Conservation (phyloP, 2,888 invertebrate species). For the Drosophila infuscata region DNA sequence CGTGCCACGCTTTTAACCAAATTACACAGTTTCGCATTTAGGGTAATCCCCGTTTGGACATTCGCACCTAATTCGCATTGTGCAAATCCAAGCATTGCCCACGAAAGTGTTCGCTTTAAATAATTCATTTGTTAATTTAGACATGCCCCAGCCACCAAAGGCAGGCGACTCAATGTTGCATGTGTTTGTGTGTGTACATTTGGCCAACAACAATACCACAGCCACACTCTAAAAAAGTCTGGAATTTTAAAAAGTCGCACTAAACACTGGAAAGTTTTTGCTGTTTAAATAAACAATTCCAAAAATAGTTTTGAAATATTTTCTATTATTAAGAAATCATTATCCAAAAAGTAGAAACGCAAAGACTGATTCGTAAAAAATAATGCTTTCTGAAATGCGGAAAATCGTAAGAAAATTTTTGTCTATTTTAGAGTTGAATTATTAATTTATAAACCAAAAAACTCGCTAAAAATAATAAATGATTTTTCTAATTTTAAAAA, state of each 20-base stretch:
- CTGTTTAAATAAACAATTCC: neutral
- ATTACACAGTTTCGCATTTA: conserved; percentile 73
- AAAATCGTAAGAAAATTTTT: neutral
- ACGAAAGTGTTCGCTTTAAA: conserved; percentile 74
- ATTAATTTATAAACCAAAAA: neutral
- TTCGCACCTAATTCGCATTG: conserved; percentile 77
- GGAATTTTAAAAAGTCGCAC: neutral
- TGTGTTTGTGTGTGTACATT: conserved; percentile 39
- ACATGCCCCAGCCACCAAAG: conserved; percentile 43
- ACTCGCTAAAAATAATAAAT: neutral
- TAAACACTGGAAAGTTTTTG: neutral
- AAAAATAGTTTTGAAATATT: neutral
- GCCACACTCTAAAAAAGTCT: neutral
- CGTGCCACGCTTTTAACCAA: conserved; percentile 64
- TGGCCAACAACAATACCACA: conserved; percentile 24
- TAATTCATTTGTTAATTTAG: conserved; percentile 79
- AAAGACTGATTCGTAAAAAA: neutral
- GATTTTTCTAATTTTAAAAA: neutral
- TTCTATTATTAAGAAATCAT: neutral
- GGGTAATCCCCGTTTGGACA: conserved; percentile 70
- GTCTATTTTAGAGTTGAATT: neutral
- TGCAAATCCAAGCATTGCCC: conserved; percentile 68
- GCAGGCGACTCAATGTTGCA: conserved; percentile 23
- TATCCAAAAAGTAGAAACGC: neutral
- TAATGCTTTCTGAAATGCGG: accelerated